phyloP scores from a whole-genome alignment of 2,113 vertebrate genomes.

The Carassius auratus region DNA sequence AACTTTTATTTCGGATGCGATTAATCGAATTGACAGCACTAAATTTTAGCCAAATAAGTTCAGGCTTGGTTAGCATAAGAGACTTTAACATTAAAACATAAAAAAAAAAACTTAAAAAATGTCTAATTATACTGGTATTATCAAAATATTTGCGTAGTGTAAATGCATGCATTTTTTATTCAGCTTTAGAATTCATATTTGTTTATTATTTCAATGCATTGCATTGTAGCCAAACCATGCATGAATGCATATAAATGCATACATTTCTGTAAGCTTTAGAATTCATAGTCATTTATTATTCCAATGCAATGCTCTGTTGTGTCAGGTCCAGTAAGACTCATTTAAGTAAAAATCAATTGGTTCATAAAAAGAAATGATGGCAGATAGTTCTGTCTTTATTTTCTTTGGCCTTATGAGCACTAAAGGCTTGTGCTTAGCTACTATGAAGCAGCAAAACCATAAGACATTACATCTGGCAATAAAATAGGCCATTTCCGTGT shows the following conservation, averaged over 20 bases:
- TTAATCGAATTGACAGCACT: too few species aligned
- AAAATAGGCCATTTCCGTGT: neutral
- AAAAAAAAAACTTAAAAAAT: too few species aligned
- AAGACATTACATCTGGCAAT: neutral
- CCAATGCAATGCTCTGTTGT: too few species aligned
- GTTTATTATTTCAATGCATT: too few species aligned
- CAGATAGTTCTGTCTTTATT: neutral
- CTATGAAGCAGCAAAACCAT: neutral
- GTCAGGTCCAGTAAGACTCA: neutral
- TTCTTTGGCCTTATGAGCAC: neutral
- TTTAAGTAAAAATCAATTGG: conserved; percentile 17
- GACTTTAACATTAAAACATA: neutral
- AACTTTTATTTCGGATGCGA: too few species aligned
- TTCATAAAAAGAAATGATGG: neutral
- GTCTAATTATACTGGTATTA: too few species aligned
- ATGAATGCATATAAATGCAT: too few species aligned
- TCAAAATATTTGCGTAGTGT: too few species aligned
- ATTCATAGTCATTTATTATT: neutral
- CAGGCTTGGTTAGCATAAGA: neutral
- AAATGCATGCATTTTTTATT: too few species aligned
- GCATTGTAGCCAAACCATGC: neutral
- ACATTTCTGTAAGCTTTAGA: neutral
- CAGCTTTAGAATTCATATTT: too few species aligned
- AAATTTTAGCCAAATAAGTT: too few species aligned
- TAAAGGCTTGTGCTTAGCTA: neutral